phyloP scores from a whole-genome alignment of 2,113 vertebrate species.

The Recurvirostra avosetta region DNA sequence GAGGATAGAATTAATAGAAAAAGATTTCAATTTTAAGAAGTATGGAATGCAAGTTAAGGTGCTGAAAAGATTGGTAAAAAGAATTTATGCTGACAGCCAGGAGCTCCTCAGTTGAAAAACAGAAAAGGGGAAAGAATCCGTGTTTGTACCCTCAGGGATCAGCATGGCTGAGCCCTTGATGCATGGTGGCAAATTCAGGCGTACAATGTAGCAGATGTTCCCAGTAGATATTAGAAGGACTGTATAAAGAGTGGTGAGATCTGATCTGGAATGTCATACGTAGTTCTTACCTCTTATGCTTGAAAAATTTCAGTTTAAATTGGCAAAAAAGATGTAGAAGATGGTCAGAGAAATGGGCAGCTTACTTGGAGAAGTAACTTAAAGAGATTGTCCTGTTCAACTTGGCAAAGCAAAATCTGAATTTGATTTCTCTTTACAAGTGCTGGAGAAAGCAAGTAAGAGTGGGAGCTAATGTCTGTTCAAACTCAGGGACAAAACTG shows the following conservation, averaged over 20 bases:
- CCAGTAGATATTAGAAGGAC: not conserved
- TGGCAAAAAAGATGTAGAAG: not conserved
- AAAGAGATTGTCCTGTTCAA: not conserved
- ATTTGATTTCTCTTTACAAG: not conserved
- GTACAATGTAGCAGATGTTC: not conserved
- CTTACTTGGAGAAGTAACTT: not conserved
- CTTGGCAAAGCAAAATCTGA: not conserved
- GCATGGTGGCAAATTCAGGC: not conserved
- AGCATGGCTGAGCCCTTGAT: not conserved
- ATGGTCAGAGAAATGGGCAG: not conserved
- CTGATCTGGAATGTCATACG: not conserved
- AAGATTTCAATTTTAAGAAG: not conserved
- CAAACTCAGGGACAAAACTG: not conserved
- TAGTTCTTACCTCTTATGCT: not conserved
- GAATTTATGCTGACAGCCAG: not conserved
- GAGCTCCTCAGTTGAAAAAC: not conserved
- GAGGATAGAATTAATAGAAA: not conserved
- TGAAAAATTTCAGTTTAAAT: not conserved
- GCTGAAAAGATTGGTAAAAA: not conserved
- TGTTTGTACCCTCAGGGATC: not conserved
- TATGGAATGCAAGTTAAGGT: not conserved
- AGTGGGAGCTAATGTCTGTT: not conserved
- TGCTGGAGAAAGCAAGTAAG: not conserved
- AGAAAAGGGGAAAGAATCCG: not conserved
- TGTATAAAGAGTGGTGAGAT: not conserved